A percentile compares a stretch with the other conserved stretches of the same genome.
Evolutionary conservation across 2,797 vertebrate species (phyloP).

Genomic region (Lacerta agilis): DNA sequence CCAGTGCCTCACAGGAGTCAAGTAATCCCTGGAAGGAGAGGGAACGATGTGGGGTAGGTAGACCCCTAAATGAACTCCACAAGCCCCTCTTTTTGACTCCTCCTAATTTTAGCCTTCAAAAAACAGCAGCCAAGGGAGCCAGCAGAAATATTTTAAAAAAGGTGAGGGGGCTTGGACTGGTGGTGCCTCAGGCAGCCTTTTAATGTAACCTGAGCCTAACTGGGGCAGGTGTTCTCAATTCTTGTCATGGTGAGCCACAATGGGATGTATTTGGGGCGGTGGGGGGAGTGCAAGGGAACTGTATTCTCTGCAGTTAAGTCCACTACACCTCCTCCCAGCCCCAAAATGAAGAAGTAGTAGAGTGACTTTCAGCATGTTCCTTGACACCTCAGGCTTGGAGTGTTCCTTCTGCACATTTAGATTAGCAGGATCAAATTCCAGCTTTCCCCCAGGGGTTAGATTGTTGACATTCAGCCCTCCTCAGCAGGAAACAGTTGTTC

Average conservation of each 20-base stretch:
- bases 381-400: neutral
- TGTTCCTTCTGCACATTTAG: neutral
- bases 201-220: neutral
- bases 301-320: neutral
- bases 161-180: neutral
- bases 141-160: neutral
- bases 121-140: neutral
- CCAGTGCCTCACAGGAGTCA: neutral
- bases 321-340: neutral
- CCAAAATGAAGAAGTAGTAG: neutral
- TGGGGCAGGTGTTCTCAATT: neutral
- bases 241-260: neutral
- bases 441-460: neutral
- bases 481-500: neutral
- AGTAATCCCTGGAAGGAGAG: neutral
- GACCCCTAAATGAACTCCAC: neutral
- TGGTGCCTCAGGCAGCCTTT: neutral
- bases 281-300: neutral
- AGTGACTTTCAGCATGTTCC: neutral
- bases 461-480: neutral
- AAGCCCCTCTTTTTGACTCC: neutral
- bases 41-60: neutral
- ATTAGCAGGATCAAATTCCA: neutral
- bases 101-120: neutral
- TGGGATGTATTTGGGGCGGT: neutral